Base-by-base conservation (phyloP, 2,797 vertebrate species). In the Scarus forsteni region DNA sequence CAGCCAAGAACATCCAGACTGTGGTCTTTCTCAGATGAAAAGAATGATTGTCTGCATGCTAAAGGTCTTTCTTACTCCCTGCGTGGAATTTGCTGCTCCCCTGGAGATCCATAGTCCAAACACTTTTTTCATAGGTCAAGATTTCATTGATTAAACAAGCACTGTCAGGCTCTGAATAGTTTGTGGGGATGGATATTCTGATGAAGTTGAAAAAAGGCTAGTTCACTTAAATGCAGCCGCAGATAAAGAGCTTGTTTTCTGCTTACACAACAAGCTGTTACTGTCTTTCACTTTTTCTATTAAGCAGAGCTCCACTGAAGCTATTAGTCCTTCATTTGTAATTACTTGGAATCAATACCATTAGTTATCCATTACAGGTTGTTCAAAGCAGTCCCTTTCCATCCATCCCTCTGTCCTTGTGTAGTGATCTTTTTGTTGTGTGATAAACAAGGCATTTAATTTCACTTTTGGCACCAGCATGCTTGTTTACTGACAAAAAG, bases 301-400 rank as follows among this genome's bases (percentile, higher is more conserved):
- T 77, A 48, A 77, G 57, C 42, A 27, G 57, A 9, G 70, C 63
- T 84, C 69, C 70, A 64, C 46, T 62, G 59, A 63, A 79, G 62
- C 77, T 61, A 78, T 88, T 82, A 86, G 85, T 71, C 68, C 67
- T 77, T 62, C 69, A 73, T 84, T 81, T 78, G 76, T 72, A 88
- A 86, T 90, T 88, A 83, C 77, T 68, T 65, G 39, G 48, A 81
- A 91, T 92, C 88, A 82, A 85, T 91, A 82, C 53, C 76, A 89
- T 89, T 87, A 81, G 80, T 77, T 80, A 77, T 73, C 85, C 72
- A 82, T 87, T 85, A 77, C 66, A 72, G 66, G 71, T 27, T 80
- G 70, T 86, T 88, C 76, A 78, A 77, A 51, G 66, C 73, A 79
- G 61, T 88, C 65, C 8, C 77, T 77, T 75, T 70, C 59, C 79